A percentile compares a stretch with the other conserved stretches of the same genome.
Conservation (phyloP, 64 coral and sea anemone species). For the Astreopora myriophthalma region DNA sequence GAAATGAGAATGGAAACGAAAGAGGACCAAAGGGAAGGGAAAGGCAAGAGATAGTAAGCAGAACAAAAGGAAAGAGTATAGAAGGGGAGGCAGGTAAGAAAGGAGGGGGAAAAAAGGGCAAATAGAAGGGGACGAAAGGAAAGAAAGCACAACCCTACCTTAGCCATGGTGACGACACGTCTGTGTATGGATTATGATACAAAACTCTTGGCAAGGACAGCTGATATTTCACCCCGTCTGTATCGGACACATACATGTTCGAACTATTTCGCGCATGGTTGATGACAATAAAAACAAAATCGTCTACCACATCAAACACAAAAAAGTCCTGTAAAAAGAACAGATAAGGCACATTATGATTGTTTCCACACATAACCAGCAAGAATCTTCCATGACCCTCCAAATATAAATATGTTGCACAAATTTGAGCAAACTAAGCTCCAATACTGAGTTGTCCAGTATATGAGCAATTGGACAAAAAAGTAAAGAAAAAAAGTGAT, state of each 20-base stretch:
- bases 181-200: slow-evolving; percentile 95
- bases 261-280: slow-evolving; percentile 91
- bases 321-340: slow-evolving; percentile 79
- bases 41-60: too few species aligned
- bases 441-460: too few species aligned
- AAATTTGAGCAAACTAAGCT: too few species aligned
- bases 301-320: slow-evolving; percentile 84
- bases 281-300: slow-evolving; percentile 87
- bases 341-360: not conserved
- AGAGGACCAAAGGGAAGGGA: too few species aligned
- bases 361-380: not conserved
- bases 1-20: too few species aligned
- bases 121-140: not conserved
- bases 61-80: too few species aligned
- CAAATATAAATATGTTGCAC: too few species aligned
- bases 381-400: too few species aligned
- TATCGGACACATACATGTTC: slow-evolving; percentile 90
- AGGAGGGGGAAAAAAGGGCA: not conserved
- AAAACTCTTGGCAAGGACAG: slow-evolving; percentile 90
- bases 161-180: slow-evolving; percentile 94
- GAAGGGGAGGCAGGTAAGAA: too few species aligned
- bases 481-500: too few species aligned
- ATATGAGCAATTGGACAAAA: too few species aligned
- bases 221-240: slow-evolving; percentile 63
- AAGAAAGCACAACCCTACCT: slow-evolving; percentile 50